phyloP scores from a whole-genome alignment of 2,888 invertebrate species.

The Pachydiplax longipennis region DNA sequence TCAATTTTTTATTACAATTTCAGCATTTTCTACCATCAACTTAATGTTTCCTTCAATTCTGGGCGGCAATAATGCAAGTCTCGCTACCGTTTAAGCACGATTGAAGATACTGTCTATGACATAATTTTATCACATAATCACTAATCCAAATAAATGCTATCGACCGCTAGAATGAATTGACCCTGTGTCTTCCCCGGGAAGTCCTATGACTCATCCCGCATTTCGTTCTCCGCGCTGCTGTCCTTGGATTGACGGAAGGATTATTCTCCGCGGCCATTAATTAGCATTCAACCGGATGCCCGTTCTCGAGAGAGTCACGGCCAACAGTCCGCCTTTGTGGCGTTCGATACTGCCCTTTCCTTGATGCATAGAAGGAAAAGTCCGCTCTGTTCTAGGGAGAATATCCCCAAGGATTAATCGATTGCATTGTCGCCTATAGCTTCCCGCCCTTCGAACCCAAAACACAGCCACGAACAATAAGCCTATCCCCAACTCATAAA shows the following conservation, averaged over 20 bases:
- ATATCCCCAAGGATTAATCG: background rate
- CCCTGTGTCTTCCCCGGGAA: no score
- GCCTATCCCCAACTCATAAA: background rate
- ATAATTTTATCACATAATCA: no score
- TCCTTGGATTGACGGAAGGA: slow-evolving; percentile 51
- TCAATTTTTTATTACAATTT: no score
- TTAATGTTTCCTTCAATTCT: no score
- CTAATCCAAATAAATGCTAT: no score
- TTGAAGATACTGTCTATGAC: no score
- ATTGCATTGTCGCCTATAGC: background rate
- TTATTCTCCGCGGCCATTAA: slow-evolving; percentile 54
- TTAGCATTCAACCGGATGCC: slow-evolving; percentile 54
- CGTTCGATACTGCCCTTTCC: background rate
- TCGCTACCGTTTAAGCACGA: no score
- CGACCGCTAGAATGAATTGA: background rate
- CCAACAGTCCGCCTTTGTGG: background rate
- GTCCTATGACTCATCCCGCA: background rate
- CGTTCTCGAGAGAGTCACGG: slow-evolving; percentile 50
- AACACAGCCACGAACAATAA: background rate
- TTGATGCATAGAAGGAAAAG: background rate
- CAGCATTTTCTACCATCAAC: no score
- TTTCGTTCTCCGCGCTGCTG: background rate
- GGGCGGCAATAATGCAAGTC: no score
- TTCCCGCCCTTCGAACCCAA: background rate
- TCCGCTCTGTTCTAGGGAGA: background rate